These are phyloP conservation scores for Anastrepha obliqua DNA, from an alignment of 1,140 invertebrate species.

Conservation along the genomic window DNA sequence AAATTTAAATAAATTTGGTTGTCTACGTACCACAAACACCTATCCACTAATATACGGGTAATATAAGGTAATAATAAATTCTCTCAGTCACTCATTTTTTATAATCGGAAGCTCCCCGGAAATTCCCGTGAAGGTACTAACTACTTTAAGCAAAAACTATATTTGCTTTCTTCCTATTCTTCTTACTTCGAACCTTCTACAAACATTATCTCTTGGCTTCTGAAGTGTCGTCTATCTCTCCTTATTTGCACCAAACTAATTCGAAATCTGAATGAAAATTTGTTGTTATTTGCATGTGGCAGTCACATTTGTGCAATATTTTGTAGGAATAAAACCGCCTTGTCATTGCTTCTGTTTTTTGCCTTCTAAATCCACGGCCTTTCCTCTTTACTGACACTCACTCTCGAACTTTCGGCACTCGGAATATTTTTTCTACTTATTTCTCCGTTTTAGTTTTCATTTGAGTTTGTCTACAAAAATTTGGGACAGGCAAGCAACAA, in stretches of 20 bases:
- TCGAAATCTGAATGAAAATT: conserved; percentile 34
- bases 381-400: not conserved
- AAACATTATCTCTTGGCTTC: not conserved
- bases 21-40: too few species aligned
- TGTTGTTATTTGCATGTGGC: conserved; percentile 53
- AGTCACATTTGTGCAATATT: not conserved
- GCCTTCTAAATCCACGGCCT: not conserved
- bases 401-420: too few species aligned
- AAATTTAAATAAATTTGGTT: too few species aligned
- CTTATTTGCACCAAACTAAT: conserved; percentile 10
- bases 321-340: not conserved
- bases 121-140: too few species aligned
- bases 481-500: not conserved
- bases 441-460: not conserved
- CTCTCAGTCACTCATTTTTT: too few species aligned
- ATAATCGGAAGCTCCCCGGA: too few species aligned
- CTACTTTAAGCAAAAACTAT: too few species aligned
- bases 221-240: not conserved
- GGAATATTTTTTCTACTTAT: not conserved
- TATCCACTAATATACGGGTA: too few species aligned
- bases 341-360: conserved; percentile 7
- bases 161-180: too few species aligned
- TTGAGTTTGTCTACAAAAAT: conserved; percentile 1
- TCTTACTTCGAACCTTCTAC: not conserved
- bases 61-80: too few species aligned